Base-by-base conservation (phyloP, 2,888 invertebrate species). In the Eledone cirrhosa region DNA sequence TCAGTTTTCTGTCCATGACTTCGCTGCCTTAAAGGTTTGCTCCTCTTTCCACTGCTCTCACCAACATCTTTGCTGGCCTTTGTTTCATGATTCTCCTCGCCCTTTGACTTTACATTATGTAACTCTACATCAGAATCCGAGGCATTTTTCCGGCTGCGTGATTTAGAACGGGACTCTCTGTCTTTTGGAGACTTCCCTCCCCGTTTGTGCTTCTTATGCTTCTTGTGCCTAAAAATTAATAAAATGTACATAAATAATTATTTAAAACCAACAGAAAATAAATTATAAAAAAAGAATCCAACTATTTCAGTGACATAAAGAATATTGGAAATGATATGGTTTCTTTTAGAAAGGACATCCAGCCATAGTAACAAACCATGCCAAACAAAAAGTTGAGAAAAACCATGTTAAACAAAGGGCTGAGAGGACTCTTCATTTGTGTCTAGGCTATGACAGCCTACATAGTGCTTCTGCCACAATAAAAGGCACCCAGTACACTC, bases 71-170 rank as follows among this genome's bases (percentile, higher is more conserved):
- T 77, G 16, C 48, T 78, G 29, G 67, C 48, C 22, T 65, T 77
- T 41, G 74, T 41, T 53, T 78, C 74, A n/a, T 41, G 72, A 72
- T 31, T 72, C 72, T 72, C 33, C 31, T 72, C 41, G 22, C 72
- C 72, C 72, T n/a, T 33, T 41, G 41, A 8, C 41, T 41, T 41
- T 41, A 11, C 41, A 41, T 11, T 41, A 5, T 41, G 41, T 8
- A 41, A 5, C 89, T 11, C 84, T 84, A 48, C 90, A 89, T 78
- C 77, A 27, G 65, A 78, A 75, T 80, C 81, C 5, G 53, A 65
- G 24, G 77, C 48, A n/a, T 69, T 77, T 27, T 69, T 63, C 65
- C 48, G 41, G 47, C 65, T 77, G 72, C 48, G 41, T 53, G 41
- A 72, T 63, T 63, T 67, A 13, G 65, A 29, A 29, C 67, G 63